Conservation (phyloP, 1,140 invertebrate species). For the Pachypeltis micranthus region DNA sequence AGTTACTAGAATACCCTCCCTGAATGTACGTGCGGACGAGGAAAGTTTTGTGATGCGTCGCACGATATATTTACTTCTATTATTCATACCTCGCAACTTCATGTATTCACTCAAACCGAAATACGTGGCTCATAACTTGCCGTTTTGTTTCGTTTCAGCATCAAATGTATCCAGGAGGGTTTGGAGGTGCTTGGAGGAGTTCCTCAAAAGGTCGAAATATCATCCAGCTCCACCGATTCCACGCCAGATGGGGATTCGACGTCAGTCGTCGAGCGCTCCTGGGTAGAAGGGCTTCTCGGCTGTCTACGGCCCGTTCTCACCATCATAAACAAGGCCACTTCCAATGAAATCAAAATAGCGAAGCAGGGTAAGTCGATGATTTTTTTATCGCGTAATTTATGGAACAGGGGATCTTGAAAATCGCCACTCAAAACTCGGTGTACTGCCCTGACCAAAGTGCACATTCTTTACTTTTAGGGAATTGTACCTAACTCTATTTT, state of each 20-base stretch:
- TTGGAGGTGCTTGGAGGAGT: conserved; percentile 40
- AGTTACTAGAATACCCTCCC: background rate
- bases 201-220: background rate
- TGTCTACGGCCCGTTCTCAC: conserved; percentile 75
- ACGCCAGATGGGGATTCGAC: background rate
- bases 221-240: background rate
- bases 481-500: no score
- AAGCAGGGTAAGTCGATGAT: conserved; percentile 37
- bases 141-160: conserved; percentile 37
- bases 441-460: no score
- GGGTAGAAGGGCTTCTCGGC: conserved; percentile 71
- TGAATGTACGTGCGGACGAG: no score
- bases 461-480: no score
- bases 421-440: no score
- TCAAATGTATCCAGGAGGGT: conserved; percentile 54
- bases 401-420: no score
- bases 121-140: background rate
- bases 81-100: no score
- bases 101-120: background rate
- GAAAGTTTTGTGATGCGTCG: no score
- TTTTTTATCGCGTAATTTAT: no score
- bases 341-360: conserved; percentile 51
- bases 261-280: conserved; percentile 29
- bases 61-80: no score
- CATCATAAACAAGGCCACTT: conserved; percentile 66